Conservation (phyloP, 2,113 vertebrate genomes). For the Stictonetta naevosa region DNA sequence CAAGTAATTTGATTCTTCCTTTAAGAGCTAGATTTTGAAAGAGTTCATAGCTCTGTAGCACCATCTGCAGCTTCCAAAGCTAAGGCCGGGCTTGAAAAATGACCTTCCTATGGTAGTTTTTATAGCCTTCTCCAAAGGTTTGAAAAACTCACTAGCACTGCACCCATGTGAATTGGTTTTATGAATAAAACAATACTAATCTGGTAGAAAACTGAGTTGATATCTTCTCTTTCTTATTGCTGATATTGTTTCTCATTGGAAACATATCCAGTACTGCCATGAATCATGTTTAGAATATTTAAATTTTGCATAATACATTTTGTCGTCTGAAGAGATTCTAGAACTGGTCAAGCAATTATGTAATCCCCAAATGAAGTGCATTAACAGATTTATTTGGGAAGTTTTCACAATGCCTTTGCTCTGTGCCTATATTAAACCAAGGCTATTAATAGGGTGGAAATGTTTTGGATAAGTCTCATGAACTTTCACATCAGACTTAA, state of each 20-base stretch:
- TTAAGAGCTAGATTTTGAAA: neutral
- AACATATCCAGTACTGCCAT: neutral
- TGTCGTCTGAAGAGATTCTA: neutral
- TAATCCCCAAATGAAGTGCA: neutral
- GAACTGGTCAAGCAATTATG: neutral
- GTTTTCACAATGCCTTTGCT: slow-evolving; percentile 14
- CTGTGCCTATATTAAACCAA: slow-evolving; percentile 25
- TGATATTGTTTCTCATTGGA: neutral
- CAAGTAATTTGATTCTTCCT: slow-evolving; percentile 5
- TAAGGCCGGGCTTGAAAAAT: neutral
- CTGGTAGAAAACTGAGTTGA: neutral
- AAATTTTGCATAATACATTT: neutral
- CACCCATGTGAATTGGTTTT: neutral
- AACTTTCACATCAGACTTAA: slow-evolving; percentile 47
- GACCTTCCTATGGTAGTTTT: neutral
- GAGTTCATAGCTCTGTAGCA: slow-evolving; percentile 47
- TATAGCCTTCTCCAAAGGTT: neutral
- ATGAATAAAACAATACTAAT: neutral
- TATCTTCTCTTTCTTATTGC: neutral
- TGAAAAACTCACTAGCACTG: neutral
- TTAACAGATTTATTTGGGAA: neutral
- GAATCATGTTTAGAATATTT: neutral
- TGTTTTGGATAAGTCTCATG: slow-evolving; percentile 36
- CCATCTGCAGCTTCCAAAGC: slow-evolving; percentile 35
- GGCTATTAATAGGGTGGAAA: slow-evolving; percentile 51